Base-by-base conservation (phyloP, 2,888 invertebrate species). In the Mesopsocus fuscifrons region DNA sequence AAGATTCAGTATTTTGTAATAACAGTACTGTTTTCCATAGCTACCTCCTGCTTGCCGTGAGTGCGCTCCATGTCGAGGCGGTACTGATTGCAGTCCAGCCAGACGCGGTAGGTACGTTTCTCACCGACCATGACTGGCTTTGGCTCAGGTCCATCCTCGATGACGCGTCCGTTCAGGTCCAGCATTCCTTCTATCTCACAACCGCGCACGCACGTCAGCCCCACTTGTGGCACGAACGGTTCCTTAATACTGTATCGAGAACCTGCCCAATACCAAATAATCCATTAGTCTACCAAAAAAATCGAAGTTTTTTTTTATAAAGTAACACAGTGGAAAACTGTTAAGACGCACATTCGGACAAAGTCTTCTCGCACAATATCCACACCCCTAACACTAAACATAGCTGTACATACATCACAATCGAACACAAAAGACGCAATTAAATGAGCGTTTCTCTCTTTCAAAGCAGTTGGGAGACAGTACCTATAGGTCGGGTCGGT, bases 151-250 rank as follows among this genome's bases (percentile, higher is more conserved):
- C 88, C 87, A 59, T 98, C 98, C 59, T 98, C 98, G 44, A 98
- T 91, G 3, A 98, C 87, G 48, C 88, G 69, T 0, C 97, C 98
- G 45, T 88, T 84, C 6, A 80, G 81, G 57, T 97, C 97, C 41
- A 98, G 62, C 88, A 99, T 87, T 2, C 98, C 97, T 60, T 98
- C 97, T 22, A 99, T 79, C 63, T 98, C 98, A 62, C 98, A 98
- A 0, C 98, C 98, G 15, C 98, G 71, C 0, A 99, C 92, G 55
- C 77, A 84, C 0, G 77, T 72, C 49, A 98, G 68, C 0, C 94
- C 92, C 2, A 91, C 88, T 68, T 95, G 92, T 0, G 89, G 80
- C 20, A 89, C 74, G 62, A 95, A 94, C 5, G 87, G 81, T 50
- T 80, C 70, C 52, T 81, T 72, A 52, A 77, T 77, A 58, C 80